These are phyloP conservation scores for Chionomys nivalis DNA, from an alignment of 2,113 vertebrate genomes.

Conservation along the genomic window DNA sequence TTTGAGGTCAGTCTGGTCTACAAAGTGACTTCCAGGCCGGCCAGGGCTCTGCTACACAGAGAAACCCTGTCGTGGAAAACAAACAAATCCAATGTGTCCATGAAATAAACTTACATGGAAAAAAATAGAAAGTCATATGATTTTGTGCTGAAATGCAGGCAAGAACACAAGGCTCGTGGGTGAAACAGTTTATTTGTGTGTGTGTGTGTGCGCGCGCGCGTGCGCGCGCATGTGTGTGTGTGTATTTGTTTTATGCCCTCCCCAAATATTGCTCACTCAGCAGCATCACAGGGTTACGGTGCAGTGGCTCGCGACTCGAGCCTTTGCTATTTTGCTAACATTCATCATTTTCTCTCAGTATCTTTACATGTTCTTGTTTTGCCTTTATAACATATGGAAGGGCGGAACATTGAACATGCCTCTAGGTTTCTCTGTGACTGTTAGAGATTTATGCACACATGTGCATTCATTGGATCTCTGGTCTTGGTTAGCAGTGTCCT, in stretches of 20 bases:
- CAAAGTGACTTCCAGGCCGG: background rate
- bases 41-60: background rate
- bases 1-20: background rate
- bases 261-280: background rate
- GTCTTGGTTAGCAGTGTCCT: fast-evolving
- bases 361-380: background rate
- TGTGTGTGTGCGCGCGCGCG: fast-evolving
- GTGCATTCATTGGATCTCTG: fast-evolving
- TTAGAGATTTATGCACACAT: fast-evolving
- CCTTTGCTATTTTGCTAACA: background rate
- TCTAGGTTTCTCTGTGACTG: background rate
- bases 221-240: fast-evolving
- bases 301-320: fast-evolving
- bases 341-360: background rate
- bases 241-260: background rate
- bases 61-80: background rate
- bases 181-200: fast-evolving
- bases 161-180: background rate
- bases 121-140: background rate
- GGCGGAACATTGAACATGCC: too few relatives aligned
- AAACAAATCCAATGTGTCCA: background rate
- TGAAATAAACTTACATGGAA: background rate
- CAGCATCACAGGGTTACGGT: too few relatives aligned
- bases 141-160: background rate
- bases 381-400: background rate